These are phyloP conservation scores for Cladopsammia gracilis DNA, from an alignment of 64 coral and sea anemone species.

Conservation along the genomic window DNA sequence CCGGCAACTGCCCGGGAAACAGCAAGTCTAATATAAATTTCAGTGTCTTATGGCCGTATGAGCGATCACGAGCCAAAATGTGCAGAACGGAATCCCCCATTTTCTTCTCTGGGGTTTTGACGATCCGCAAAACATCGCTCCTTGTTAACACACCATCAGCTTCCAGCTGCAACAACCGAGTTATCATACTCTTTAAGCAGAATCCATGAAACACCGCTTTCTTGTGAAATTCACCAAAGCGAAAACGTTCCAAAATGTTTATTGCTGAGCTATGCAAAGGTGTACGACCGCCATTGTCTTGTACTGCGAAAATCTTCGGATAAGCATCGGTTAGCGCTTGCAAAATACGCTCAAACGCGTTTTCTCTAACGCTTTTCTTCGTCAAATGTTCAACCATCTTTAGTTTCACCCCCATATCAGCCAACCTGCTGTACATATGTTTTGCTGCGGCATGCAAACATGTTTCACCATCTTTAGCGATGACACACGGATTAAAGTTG, in stretches of 20 bases:
- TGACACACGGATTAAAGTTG: background rate
- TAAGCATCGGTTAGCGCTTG: background rate
- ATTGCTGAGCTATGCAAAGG: background rate
- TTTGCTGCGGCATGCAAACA: conserved; percentile 2
- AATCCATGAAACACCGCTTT: background rate
- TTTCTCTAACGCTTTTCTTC: background rate
- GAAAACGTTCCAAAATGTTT: too few species aligned
- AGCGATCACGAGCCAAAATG: background rate
- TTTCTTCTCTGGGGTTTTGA: background rate
- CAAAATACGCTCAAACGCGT: background rate
- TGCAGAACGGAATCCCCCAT: conserved; percentile 21
- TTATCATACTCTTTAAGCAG: conserved; percentile 5
- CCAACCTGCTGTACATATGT: background rate
- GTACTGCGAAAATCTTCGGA: background rate
- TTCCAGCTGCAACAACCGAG: background rate
- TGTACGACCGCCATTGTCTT: background rate
- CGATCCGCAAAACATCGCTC: background rate
- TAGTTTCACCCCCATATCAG: too few species aligned
- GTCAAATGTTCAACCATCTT: too few species aligned
- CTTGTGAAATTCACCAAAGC: background rate
- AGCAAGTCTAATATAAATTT: background rate
- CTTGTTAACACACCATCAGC: background rate
- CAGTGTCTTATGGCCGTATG: background rate
- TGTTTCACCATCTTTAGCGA: conserved; percentile 20
- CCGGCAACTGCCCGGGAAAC: background rate